These are phyloP conservation scores for Malaclemys terrapin DNA, from an alignment of 2,113 vertebrate species.

Conservation along the genomic window DNA sequence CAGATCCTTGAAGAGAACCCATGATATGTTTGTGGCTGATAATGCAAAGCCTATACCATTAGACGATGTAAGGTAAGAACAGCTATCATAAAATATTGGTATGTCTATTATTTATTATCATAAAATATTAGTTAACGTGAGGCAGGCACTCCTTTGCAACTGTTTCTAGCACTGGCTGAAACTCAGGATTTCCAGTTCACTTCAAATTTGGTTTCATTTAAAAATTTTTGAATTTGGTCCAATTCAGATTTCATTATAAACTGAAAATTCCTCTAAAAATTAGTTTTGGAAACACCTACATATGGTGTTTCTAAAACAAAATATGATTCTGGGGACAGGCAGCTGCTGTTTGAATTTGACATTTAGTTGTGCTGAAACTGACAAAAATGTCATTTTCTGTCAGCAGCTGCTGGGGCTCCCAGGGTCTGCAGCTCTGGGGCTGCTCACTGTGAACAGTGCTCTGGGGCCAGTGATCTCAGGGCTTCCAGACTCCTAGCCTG, in stretches of 20 bases:
- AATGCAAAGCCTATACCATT: constrained; percentile 90
- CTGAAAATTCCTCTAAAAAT: not conserved
- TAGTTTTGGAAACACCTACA: not conserved
- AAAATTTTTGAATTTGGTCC: not conserved
- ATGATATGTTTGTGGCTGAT: constrained; percentile 98
- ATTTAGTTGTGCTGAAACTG: not conserved
- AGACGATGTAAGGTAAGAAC: constrained; percentile 91
- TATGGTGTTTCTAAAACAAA: not conserved
- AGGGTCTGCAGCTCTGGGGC: not conserved
- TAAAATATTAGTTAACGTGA: not conserved
- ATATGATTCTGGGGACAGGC: not conserved
- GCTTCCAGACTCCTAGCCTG: not conserved
- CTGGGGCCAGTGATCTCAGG: not conserved
- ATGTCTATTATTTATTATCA: not conserved
- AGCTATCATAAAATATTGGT: not conserved
- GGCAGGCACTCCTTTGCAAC: not conserved
- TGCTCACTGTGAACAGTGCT: not conserved
- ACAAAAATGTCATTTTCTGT: not conserved
- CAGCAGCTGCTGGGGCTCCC: not conserved
- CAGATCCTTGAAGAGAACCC: constrained; percentile 96
- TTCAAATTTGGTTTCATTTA: not conserved
- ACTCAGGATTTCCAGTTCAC: not conserved
- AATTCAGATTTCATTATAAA: not conserved
- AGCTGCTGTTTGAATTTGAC: not conserved
- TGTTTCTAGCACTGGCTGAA: not conserved